phyloP scores from a whole-genome alignment of 2,888 invertebrate genomes.

The Athetis lepigone region DNA sequence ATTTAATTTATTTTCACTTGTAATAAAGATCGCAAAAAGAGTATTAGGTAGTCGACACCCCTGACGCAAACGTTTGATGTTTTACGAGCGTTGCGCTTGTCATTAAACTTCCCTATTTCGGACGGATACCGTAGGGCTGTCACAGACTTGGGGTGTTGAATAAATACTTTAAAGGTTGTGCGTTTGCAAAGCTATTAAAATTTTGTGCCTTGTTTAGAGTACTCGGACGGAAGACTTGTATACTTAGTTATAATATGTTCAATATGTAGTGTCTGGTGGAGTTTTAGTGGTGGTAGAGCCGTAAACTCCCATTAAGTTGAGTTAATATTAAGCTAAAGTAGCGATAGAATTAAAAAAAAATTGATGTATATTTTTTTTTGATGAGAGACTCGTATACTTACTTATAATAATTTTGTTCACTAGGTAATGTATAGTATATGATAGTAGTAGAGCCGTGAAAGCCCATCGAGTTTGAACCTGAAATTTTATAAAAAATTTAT shows the following conservation, averaged over 20 bases:
- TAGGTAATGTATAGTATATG: too few relatives aligned
- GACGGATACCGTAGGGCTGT: slow-evolving; percentile 79
- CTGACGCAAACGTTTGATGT: slow-evolving; percentile 81
- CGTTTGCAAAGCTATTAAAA: neutral
- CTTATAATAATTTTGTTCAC: too few relatives aligned
- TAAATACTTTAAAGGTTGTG: slow-evolving; percentile 22
- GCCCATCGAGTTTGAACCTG: neutral
- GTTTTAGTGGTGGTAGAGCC: too few relatives aligned
- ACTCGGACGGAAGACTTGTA: too few relatives aligned
- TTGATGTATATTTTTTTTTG: too few relatives aligned
- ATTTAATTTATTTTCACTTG: slow-evolving; percentile 67
- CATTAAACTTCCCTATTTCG: slow-evolving; percentile 86
- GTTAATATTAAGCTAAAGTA: too few relatives aligned
- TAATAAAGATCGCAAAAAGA: slow-evolving; percentile 65
- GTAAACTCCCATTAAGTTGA: too few relatives aligned
- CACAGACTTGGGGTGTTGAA: slow-evolving; percentile 44
- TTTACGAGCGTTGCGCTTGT: slow-evolving; percentile 85
- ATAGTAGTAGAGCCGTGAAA: neutral
- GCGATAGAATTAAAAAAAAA: too few relatives aligned
- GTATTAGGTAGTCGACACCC: slow-evolving; percentile 74
- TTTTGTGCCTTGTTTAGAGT: slow-evolving; percentile 4
- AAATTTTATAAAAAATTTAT: too few relatives aligned
- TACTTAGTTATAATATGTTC: too few relatives aligned
- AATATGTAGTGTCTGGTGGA: too few relatives aligned
- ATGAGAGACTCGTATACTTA: too few relatives aligned